Evolutionary conservation across 2,888 invertebrate species (phyloP), one percentile per base, ranked within the genome.

Genomic region (Cephus nigrinus): DNA sequence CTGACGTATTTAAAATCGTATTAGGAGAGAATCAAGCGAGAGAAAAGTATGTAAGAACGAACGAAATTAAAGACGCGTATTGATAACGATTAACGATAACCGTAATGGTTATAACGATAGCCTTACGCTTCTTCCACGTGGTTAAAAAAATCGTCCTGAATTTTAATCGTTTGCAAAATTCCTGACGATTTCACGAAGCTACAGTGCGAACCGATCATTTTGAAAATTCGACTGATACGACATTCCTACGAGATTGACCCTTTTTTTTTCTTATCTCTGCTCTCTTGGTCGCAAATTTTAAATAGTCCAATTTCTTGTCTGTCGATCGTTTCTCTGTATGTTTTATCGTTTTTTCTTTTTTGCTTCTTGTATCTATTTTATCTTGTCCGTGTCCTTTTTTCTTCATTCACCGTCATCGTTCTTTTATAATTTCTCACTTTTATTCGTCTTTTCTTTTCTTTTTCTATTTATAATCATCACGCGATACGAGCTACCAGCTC

Each of bases 171-270:
- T 34, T 73, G n/a, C 35, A 23, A 9, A 32, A 33, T 34, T 23
- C 32, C n/a, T 73, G 3, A 55, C 40, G 9, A 55, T 23, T 55
- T 55, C 40, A 55, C 40, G 23, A 55, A 0, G 23, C 15, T 23
- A 9, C 5, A 55, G 23, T 55, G 40, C 40, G 40, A 55, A 23
- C 23, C 40, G 40, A 72, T 31, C 4, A n/a, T 2, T 68, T 32
- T 33, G 55, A 34, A 75, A 9, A 76, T 36, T 23, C 23, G 15
- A 33, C 34, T 31, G 73, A 74, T 72, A 68, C 68, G 77, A 75
- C 79, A 77, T 79, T 79, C 79, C 79, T 55, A 35, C 75, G 40
- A 75, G 69, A 75, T 12, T 74, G 12, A n/a, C 11, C 12, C 33
- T 30, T 0, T 31, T 30, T 40, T 23, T 5, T 23, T 40, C 15